Base-by-base conservation (phyloP, 2,113 vertebrate genomes). In the Cynoglossus semilaevis region DNA sequence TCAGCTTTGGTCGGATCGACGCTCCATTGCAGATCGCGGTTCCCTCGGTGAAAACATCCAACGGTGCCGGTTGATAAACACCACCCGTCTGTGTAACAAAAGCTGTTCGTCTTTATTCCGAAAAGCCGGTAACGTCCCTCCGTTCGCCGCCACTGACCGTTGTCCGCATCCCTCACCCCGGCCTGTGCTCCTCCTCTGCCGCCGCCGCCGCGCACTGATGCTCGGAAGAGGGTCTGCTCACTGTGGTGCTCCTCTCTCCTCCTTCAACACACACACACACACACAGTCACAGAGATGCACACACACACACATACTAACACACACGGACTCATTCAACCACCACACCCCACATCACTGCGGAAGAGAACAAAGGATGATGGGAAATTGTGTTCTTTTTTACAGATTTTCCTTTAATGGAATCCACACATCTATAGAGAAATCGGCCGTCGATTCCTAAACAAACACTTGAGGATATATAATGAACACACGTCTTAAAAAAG, bases 331-430 rank as follows among this genome's bases (percentile, higher is more conserved):
- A 79, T 70, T 81, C 74, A 60, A 69, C 55, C 75, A 61, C 86
- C 84, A 89, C 87, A 83, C 88, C 88, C 84, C 80, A 77, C 80
- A 79, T 82, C 78, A 88, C 85, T 90, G 88, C 89, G 68, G 85
- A 81, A 75, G 40, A 52, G 34, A 59, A 69, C 66, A 77, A 38
- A 50, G 82, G 10, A 76, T 18, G 71, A 74, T 75, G 88, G 89
- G 89, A 85, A 65, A 76, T 79, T 22, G 22, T 81, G 87, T 88
- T 35, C 29, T 36, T 36, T 51, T n/a, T n/a, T n/a, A n/a, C n/a
- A n/a, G n/a, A n/a, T n/a, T n/a, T 36, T 5, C 6, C 5, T 11
- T 40, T 8, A 37, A 13, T 40, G 9, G 12, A 13, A 40, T 40
- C 9, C 1, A 37, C 10, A n/a, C n/a, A n/a, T n/a, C n/a, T n/a